phyloP scores from a whole-genome alignment of 53 echinoderm and acorn worm genomes.

The Patiria pectinifera region DNA sequence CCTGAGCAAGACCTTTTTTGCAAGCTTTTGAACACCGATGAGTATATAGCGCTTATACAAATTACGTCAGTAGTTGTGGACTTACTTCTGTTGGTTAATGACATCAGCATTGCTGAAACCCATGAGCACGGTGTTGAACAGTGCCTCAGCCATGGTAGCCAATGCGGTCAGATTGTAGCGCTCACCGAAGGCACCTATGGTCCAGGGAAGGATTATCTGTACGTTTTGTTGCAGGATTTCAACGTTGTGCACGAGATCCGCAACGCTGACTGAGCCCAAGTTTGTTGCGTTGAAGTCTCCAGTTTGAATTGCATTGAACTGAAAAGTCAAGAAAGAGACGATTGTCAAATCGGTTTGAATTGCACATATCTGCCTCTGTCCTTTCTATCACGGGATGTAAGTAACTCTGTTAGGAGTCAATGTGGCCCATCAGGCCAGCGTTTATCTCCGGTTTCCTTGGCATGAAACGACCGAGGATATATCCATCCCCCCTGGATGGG shows the following conservation, averaged over 20 bases:
- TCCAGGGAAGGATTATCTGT: not conserved
- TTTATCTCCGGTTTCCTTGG: no score
- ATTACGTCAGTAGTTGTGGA: not conserved
- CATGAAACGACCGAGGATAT: no score
- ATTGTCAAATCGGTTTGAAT: no score
- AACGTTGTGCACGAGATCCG: slow-evolving; percentile 6
- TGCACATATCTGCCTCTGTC: no score
- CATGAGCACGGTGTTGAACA: not conserved
- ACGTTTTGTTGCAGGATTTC: not conserved
- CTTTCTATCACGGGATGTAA: no score
- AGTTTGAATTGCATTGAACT: not conserved
- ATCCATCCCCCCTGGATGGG: no score
- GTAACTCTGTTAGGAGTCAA: no score
- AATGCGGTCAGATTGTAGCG: slow-evolving; percentile 21
- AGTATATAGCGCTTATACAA: no score
- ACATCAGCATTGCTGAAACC: not conserved
- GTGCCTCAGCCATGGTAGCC: slow-evolving; percentile 5
- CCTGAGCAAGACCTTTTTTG: no score
- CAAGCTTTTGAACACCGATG: no score
- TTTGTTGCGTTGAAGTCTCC: not conserved
- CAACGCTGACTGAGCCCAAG: not conserved
- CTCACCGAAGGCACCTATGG: not conserved
- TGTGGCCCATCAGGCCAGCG: no score
- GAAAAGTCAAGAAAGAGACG: not conserved
- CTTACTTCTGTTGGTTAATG: not conserved